Conservation (phyloP, 2,888 invertebrate genomes). For the Byasa hedistus region DNA sequence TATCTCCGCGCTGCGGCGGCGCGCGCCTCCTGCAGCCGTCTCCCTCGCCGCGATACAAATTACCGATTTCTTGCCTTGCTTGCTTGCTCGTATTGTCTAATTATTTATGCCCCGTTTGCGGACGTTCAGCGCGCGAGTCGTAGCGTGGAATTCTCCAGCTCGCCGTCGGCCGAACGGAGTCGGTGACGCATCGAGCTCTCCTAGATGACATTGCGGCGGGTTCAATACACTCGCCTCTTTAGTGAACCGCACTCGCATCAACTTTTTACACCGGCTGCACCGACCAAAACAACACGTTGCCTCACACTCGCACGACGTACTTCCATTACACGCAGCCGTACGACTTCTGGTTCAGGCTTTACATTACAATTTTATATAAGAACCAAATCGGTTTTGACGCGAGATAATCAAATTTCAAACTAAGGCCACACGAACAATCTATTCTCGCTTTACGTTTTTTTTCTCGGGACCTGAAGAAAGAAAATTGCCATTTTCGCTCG, state of each 20-base stretch:
- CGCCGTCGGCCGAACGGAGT: slow-evolving; percentile 46
- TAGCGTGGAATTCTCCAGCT: slow-evolving; percentile 67
- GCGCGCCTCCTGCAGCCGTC: slow-evolving; percentile 63
- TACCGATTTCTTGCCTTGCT: slow-evolving; percentile 77
- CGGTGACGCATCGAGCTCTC: slow-evolving; percentile 68
- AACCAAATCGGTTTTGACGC: too few species aligned
- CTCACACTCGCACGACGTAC: neutral
- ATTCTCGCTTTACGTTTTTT: neutral
- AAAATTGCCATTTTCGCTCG: neutral
- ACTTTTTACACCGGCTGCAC: slow-evolving; percentile 34
- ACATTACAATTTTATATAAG: too few species aligned
- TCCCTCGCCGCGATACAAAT: slow-evolving; percentile 74
- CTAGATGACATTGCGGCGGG: slow-evolving; percentile 61
- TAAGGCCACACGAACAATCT: neutral
- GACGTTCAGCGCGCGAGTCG: slow-evolving; percentile 63
- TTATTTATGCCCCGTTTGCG: slow-evolving; percentile 75
- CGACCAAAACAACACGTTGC: slow-evolving; percentile 28
- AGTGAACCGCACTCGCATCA: slow-evolving; percentile 39
- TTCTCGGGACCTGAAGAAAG: neutral
- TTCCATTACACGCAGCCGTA: neutral
- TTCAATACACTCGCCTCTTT: slow-evolving; percentile 66
- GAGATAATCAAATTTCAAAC: neutral
- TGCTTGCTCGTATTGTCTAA: slow-evolving; percentile 79
- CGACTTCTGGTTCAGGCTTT: neutral
- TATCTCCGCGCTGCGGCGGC: slow-evolving; percentile 70